These are phyloP conservation scores for Danionella cerebrum DNA, from an alignment of 2,113 vertebrate species.

Conservation along the genomic window DNA sequence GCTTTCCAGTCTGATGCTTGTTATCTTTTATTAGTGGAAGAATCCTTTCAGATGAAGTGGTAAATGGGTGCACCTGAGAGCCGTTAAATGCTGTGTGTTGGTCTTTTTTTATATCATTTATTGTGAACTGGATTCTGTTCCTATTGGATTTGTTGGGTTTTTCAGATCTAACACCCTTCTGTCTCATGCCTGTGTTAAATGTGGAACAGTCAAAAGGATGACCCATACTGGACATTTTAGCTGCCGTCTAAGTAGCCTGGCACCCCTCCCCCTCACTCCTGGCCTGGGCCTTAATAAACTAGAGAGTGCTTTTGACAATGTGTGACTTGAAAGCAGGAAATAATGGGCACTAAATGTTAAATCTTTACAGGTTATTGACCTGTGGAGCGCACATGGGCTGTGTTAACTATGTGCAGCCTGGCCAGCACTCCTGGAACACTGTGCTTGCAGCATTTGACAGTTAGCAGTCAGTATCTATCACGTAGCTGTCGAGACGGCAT, in stretches of 20 bases:
- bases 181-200: not conserved
- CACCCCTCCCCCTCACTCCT: conserved; percentile 24
- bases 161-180: conserved; percentile 2
- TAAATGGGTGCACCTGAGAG: conserved; percentile 62
- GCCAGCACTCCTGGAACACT: conserved; percentile 13
- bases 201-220: conserved; percentile 17
- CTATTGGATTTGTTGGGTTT: conserved; percentile 34
- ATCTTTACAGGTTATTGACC: conserved; percentile 69
- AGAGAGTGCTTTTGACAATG: conserved; percentile 60
- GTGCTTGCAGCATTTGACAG: conserved; percentile 11
- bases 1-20: conserved; percentile 51
- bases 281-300: conserved; percentile 60
- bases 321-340: conserved; percentile 70
- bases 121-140: not conserved
- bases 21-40: conserved; percentile 58
- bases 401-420: conserved; percentile 29
- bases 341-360: conserved; percentile 68
- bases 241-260: conserved; percentile 41
- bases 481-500: not conserved
- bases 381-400: conserved; percentile 34
- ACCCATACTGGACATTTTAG: conserved; percentile 26
- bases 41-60: conserved; percentile 48
- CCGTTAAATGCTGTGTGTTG: conserved; percentile 47
- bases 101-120: conserved; percentile 41
- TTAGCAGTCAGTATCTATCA: not conserved